A percentile compares a stretch with the other conserved stretches of the same genome.
Conservation (phyloP, 2,888 invertebrate genomes). For the Nezara viridula region DNA sequence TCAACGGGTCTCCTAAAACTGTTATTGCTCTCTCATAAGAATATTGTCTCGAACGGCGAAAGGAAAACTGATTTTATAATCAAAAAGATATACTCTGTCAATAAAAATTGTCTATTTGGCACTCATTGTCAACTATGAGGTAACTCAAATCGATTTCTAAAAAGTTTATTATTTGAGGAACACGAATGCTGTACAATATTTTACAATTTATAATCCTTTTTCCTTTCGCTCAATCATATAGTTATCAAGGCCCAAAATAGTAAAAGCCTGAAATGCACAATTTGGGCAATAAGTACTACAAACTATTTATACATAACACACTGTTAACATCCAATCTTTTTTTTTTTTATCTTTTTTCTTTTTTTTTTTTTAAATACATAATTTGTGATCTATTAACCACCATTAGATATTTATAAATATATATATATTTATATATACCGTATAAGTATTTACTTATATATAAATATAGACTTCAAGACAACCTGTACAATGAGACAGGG, state of each 20-base stretch:
- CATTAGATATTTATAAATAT: slow-evolving; percentile 58
- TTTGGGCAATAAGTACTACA: slow-evolving; percentile 61
- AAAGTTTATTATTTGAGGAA: slow-evolving; percentile 48
- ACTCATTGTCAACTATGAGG: slow-evolving; percentile 57
- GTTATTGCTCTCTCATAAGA: slow-evolving; percentile 66
- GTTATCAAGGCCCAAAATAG: slow-evolving; percentile 59
- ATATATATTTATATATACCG: slow-evolving; percentile 53
- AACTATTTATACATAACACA: slow-evolving; percentile 63
- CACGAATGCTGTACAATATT: slow-evolving; percentile 46
- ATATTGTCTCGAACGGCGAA: slow-evolving; percentile 66
- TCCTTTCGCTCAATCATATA: slow-evolving; percentile 60
- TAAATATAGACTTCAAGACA: slow-evolving; percentile 59
- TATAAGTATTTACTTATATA: slow-evolving; percentile 49
- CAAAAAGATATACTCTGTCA: slow-evolving; percentile 27
- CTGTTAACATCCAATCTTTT: slow-evolving; percentile 62
- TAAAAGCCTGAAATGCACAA: slow-evolving; percentile 58
- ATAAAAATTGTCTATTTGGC: slow-evolving; percentile 59
- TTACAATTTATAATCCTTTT: slow-evolving; percentile 54
- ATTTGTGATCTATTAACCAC: slow-evolving; percentile 55
- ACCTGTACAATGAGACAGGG: slow-evolving; percentile 60
- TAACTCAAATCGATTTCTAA: slow-evolving; percentile 56
- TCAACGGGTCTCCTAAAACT: slow-evolving; percentile 65
- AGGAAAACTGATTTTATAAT: slow-evolving; percentile 64
- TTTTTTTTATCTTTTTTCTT: slow-evolving; percentile 49
- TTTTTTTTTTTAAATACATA: slow-evolving; percentile 60